Evolutionary conservation across 64 coral and sea anemone genomes (phyloP).

Genomic region (Exaiptasia diaphana): DNA sequence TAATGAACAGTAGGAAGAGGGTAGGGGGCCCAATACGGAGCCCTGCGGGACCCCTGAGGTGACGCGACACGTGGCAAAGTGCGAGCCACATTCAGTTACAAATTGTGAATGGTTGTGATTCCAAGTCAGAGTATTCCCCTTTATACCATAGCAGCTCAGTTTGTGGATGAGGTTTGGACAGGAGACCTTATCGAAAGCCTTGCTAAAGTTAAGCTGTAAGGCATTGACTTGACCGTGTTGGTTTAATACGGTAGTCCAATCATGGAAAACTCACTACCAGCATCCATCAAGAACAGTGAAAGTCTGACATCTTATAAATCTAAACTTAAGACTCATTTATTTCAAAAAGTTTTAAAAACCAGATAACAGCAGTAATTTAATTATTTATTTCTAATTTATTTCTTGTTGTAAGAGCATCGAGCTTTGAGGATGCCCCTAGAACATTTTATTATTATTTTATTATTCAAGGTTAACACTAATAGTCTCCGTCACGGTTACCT

Average conservation of each 20-base stretch:
- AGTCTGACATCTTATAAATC: no score
- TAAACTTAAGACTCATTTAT: no score
- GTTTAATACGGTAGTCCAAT: conserved; percentile 39
- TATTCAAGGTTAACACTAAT: no score
- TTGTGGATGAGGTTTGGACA: conserved; percentile 23
- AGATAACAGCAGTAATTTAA: no score
- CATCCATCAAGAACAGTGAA: no score
- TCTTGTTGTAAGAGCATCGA: no score
- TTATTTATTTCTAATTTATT: no score
- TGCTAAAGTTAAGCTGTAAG: conserved; percentile 9
- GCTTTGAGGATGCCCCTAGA: no score
- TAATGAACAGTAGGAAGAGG: conserved; percentile 1
- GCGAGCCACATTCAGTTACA: conserved; percentile 8
- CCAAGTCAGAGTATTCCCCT: conserved; percentile 15
- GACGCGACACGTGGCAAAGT: not conserved
- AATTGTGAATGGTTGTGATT: conserved; percentile 25
- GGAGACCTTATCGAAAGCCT: conserved; percentile 46
- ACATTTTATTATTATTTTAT: no score
- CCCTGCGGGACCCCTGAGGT: conserved; percentile 12
- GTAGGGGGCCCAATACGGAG: conserved; percentile 1
- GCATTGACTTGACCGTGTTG: conserved; percentile 17
- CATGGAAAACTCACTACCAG: not conserved
- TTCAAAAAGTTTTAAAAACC: no score
- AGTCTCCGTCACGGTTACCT: no score
- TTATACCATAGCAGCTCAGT: conserved; percentile 18